Conservation (phyloP, 2,797 vertebrate genomes). For the Spheniscus humboldti region DNA sequence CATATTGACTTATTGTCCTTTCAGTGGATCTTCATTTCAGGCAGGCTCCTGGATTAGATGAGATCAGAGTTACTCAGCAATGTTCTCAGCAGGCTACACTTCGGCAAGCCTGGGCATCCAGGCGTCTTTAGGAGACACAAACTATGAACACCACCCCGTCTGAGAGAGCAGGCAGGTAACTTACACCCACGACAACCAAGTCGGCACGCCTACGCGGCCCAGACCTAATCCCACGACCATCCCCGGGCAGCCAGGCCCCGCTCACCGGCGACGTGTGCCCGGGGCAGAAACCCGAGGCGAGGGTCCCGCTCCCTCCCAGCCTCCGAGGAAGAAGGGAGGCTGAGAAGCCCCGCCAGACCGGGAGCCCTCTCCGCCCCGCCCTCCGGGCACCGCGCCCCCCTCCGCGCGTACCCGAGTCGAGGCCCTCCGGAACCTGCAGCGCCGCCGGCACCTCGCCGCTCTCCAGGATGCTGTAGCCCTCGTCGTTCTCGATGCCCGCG, state of each 20-base stretch:
- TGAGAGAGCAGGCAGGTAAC: fast-evolving
- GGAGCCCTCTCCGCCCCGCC: too few relatives aligned
- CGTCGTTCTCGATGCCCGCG: constrained; percentile 93
- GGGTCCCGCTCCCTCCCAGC: too few relatives aligned
- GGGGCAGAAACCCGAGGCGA: neutral
- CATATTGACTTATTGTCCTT: neutral
- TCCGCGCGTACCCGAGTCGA: neutral
- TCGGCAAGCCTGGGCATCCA: neutral
- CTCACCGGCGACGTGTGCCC: too few relatives aligned
- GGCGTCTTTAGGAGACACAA: fast-evolving
- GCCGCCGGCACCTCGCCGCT: constrained; percentile 83
- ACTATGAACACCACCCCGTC: too few relatives aligned
- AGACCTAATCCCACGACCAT: fast-evolving
- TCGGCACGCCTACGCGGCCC: too few relatives aligned
- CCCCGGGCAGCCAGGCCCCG: neutral
- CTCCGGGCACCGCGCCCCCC: neutral
- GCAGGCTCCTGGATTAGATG: neutral
- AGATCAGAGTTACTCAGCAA: neutral
- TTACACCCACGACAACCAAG: neutral
- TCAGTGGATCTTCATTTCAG: neutral
- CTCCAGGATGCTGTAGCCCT: constrained; percentile 93
- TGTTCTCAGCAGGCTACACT: too few relatives aligned
- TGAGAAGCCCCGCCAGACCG: too few relatives aligned
- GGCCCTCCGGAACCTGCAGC: constrained; percentile 63
- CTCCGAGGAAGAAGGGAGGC: too few relatives aligned